Evolutionary conservation across 2,797 vertebrate species (phyloP).

Genomic region (Periparus ater): DNA sequence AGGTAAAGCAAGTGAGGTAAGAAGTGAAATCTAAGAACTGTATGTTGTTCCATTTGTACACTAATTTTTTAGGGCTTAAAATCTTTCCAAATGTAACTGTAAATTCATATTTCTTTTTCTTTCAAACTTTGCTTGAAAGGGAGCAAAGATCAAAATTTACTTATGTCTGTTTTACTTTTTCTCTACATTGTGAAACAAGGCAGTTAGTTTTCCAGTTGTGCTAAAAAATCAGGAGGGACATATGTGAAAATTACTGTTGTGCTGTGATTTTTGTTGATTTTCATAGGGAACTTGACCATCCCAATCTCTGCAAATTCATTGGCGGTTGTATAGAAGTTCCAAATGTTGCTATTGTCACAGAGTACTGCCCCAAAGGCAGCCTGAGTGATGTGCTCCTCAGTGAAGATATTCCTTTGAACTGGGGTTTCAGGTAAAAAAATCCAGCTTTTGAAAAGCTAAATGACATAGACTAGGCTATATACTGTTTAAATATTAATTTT

Average conservation of each 20-base stretch:
- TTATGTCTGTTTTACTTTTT: neutral
- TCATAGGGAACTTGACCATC: constrained; percentile 85
- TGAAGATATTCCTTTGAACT: constrained; percentile 86
- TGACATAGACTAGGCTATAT: neutral
- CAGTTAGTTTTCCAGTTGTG: neutral
- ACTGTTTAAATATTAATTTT: neutral
- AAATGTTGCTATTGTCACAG: constrained; percentile 84
- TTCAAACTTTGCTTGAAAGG: neutral
- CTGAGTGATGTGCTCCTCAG: constrained; percentile 83
- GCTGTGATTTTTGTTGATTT: constrained; percentile 41
- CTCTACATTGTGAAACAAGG: neutral
- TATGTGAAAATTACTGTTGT: neutral
- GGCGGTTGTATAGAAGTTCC: constrained; percentile 85
- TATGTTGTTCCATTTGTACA: neutral
- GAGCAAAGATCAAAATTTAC: neutral
- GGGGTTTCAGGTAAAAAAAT: constrained; percentile 83
- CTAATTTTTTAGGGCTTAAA: neutral
- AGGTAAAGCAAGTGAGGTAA: constrained; percentile 88
- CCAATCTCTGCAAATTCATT: constrained; percentile 87
- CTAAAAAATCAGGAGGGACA: neutral
- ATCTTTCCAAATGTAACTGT: neutral
- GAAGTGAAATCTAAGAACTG: neutral
- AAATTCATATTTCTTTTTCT: neutral
- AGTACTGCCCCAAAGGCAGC: constrained; percentile 89
- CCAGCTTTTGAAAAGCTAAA: neutral